A percentile compares a stretch with the other conserved stretches of the same genome.
Evolutionary conservation across 2,113 vertebrate genomes (phyloP).

Genomic region (Ageneiosus marmoratus): DNA sequence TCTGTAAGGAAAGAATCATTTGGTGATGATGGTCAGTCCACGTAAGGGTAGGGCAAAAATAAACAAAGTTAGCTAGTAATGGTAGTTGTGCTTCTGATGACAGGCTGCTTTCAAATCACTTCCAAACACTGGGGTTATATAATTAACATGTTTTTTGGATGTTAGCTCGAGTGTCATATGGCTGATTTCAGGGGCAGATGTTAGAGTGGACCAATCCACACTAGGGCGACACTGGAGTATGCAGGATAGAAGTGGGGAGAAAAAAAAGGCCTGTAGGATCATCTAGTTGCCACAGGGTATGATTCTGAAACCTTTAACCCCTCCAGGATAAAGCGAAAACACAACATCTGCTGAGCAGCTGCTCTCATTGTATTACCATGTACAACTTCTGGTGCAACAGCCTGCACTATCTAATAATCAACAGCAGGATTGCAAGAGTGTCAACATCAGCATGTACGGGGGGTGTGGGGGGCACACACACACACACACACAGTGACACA

Average conservation of each 20-base stretch:
- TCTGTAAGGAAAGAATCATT: not conserved
- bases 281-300: slow-evolving; percentile 40
- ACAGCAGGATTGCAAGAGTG: slow-evolving; percentile 75
- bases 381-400: slow-evolving; percentile 68
- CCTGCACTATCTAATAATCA: slow-evolving; percentile 66
- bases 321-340: slow-evolving; percentile 62
- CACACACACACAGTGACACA: slow-evolving; percentile 23
- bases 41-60: not conserved
- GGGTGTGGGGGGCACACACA: too few species aligned
- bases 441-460: slow-evolving; percentile 68
- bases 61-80: not conserved
- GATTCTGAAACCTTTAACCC: slow-evolving; percentile 59
- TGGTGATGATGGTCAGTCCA: not conserved
- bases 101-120: slow-evolving; percentile 13
- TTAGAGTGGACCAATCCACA: slow-evolving; percentile 49
- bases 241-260: not conserved
- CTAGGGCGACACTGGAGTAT: slow-evolving; percentile 6
- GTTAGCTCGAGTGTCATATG: slow-evolving; percentile 66
- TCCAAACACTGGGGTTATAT: slow-evolving; percentile 44
- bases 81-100: slow-evolving; percentile 22
- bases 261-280: slow-evolving; percentile 23
- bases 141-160: slow-evolving; percentile 70
- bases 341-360: slow-evolving; percentile 79
- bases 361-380: slow-evolving; percentile 67
- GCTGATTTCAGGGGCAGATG: slow-evolving; percentile 67